Base-by-base conservation (phyloP, 2,888 invertebrate genomes). In the Campoletis raptor region DNA sequence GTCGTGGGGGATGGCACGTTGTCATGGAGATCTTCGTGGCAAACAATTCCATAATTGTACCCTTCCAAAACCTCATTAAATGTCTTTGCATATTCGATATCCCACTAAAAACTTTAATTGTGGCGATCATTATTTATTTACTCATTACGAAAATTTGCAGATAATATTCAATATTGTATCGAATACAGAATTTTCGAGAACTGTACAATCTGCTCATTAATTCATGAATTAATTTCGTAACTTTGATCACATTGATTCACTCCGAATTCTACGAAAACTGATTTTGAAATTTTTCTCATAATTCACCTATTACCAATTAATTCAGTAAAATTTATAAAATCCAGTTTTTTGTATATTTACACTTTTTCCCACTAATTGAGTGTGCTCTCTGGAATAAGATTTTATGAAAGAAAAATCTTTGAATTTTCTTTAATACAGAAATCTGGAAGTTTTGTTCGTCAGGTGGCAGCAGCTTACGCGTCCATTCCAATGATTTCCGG, bases 21-120 rank as follows among this genome's bases (percentile, higher is more conserved):
- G 87, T 88, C 88, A 90, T 89, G 88, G 89, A 80, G 85, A 21
- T 84, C 24, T 21, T 42, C 36, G 48, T 67, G n/a, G 45, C 89
- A 89, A 90, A 90, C 90, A 90, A 76, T 87, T 66, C 45, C 9
- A 45, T 48, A 12, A 54, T 69, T 76, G 54, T 30, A n/a, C 10
- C 42, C 36, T 10, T 48, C 12, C 40, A 7, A 52, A 30, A 15
- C 48, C 12, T 72, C 42, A n/a, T 72, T 8, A 4, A 52, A n/a
- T 37, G 15, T 10, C 9, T 72, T 52, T 52, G 52, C 36, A 2
- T 45, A 21, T 70, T 24, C 24, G 7, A 61, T 15, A 61, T 61
- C 61, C 6, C 61, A 30, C 30, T 54, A 54, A 0, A 24, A 24
- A 12, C 12, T 24, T 21, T 5, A 57, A 57, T 57, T 24, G 30